Percentiles rank a stretch among this genome's conserved stretches.
These are phyloP conservation scores for Drosophila pseudoananassae DNA, from an alignment of 1,140 invertebrate genomes.

Conservation along the genomic window DNA sequence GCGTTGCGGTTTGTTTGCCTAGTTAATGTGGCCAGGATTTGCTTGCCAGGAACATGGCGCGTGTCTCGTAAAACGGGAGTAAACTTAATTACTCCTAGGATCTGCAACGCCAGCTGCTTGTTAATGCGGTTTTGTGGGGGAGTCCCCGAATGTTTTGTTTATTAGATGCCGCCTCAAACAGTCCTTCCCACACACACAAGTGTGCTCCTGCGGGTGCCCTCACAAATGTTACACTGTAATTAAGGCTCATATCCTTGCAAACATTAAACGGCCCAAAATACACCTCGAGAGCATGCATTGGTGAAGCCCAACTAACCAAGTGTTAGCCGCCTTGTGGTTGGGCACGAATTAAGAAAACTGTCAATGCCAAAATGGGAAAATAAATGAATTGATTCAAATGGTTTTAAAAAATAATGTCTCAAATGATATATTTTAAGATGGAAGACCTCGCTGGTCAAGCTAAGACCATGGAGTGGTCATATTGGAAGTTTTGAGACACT, in stretches of 20 bases:
- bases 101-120: conserved; percentile 50
- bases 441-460: too few relatives aligned
- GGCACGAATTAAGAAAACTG: conserved; percentile 4
- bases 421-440: too few relatives aligned
- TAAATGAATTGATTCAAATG: conserved; percentile 1
- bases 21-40: conserved; percentile 54
- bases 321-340: conserved; percentile 27
- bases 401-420: background rate
- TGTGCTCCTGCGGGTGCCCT: conserved; percentile 31
- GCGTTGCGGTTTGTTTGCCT: conserved; percentile 37
- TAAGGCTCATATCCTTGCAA: conserved; percentile 36
- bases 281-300: conserved; percentile 13
- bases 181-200: conserved; percentile 1
- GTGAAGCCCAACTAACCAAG: conserved; percentile 1
- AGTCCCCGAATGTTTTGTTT: conserved; percentile 43
- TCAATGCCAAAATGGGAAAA: background rate
- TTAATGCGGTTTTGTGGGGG: conserved; percentile 54
- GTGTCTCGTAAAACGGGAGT: conserved; percentile 53
- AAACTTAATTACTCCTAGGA: conserved; percentile 69
- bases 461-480: background rate
- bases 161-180: conserved; percentile 31
- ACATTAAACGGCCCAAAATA: conserved; percentile 9
- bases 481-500: too few relatives aligned
- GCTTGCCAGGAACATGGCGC: conserved; percentile 23
- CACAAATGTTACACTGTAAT: conserved; percentile 67